Conservation (phyloP, 1,140 invertebrate genomes). For the Lasaia peninsularis region DNA sequence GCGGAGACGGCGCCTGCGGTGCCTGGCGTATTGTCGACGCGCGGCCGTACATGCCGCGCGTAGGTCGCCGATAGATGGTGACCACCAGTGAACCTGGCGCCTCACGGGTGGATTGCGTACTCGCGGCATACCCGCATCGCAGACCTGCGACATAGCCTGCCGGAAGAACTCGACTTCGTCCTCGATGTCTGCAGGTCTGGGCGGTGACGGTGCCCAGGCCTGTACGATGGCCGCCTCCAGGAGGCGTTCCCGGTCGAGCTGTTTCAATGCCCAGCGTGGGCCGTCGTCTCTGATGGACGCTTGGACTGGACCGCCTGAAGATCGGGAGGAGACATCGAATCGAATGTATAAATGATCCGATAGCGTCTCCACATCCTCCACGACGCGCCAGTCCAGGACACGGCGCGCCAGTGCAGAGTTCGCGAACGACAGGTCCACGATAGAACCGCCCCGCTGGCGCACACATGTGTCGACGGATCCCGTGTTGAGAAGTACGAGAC, state of each 20-base stretch:
- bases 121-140: conserved; percentile 22
- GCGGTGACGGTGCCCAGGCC: too few species aligned
- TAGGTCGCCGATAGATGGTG: conserved; percentile 3
- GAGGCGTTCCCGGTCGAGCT: too few species aligned
- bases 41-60: not conserved
- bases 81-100: conserved; percentile 22
- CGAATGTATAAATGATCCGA: conserved; percentile 28
- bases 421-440: conserved; percentile 25
- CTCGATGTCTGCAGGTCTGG: too few species aligned
- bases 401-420: conserved; percentile 10
- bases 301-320: too few species aligned
- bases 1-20: not conserved
- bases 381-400: conserved; percentile 16
- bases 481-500: too few species aligned
- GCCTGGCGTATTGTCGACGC: conserved; percentile 5
- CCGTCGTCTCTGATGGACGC: too few species aligned
- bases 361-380: conserved; percentile 24
- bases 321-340: too few species aligned
- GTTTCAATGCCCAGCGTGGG: too few species aligned
- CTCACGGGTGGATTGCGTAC: not conserved
- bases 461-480: too few species aligned
- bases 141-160: conserved; percentile 10
- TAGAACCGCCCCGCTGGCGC: too few species aligned
- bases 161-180: conserved; percentile 4
- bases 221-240: too few species aligned